These are phyloP conservation scores for Probaryconus sp. DNA, from an alignment of 1,140 invertebrate species.

Conservation along the genomic window DNA sequence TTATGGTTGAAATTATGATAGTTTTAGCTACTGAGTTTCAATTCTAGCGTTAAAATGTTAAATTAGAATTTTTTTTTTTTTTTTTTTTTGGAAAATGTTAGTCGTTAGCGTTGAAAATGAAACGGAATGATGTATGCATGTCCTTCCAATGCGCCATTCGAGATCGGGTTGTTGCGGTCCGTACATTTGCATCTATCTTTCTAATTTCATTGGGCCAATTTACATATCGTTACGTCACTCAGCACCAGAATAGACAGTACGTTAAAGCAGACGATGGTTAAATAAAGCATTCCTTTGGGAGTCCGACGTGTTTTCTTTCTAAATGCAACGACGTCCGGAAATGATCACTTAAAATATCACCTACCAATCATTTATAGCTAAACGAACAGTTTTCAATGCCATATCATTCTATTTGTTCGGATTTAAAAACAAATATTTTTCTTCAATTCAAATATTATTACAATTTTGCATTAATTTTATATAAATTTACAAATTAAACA, in stretches of 20 bases:
- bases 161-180: slow-evolving; percentile 54
- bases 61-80: background rate
- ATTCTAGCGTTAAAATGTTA: no score
- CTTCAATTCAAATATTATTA: slow-evolving; percentile 18
- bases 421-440: slow-evolving; percentile 26
- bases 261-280: slow-evolving; percentile 66
- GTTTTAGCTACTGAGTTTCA: no score
- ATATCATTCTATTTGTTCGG: slow-evolving; percentile 12
- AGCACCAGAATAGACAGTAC: slow-evolving; percentile 53
- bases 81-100: slow-evolving; percentile 4
- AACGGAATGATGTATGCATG: slow-evolving; percentile 28
- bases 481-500: no score
- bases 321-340: slow-evolving; percentile 31
- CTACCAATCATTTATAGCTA: slow-evolving; percentile 17
- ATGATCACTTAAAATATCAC: slow-evolving; percentile 32
- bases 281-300: slow-evolving; percentile 66
- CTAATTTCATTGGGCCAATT: slow-evolving; percentile 71
- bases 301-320: slow-evolving; percentile 37
- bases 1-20: no score
- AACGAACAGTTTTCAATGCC: slow-evolving; percentile 9
- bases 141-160: slow-evolving; percentile 45
- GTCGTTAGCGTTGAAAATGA: slow-evolving; percentile 24
- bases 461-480: no score
- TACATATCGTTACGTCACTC: slow-evolving; percentile 69
- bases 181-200: slow-evolving; percentile 72